Evolutionary conservation across 2,113 vertebrate genomes (phyloP).

Genomic region (Callospermophilus lateralis): DNA sequence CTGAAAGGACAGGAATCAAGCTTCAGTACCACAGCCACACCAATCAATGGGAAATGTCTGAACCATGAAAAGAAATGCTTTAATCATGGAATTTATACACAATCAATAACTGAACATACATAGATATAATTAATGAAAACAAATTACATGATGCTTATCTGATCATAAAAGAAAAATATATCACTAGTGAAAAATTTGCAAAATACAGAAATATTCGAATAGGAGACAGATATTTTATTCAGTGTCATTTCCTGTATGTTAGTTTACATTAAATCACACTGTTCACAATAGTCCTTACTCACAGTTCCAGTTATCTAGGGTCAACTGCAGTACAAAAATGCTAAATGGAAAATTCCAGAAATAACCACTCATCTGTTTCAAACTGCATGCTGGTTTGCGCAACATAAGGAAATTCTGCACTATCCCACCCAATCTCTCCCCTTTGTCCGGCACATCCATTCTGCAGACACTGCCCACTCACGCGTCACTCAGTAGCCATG

Average conservation of each 20-base stretch:
- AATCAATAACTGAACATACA: not conserved
- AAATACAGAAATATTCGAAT: not conserved
- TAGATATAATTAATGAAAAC: not conserved
- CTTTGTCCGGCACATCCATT: not conserved
- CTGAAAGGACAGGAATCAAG: slow-evolving; percentile 76
- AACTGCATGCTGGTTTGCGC: not conserved
- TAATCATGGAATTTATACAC: not conserved
- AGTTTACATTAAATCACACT: not conserved
- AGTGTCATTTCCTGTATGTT: not conserved
- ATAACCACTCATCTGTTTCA: not conserved
- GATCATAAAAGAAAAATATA: not conserved
- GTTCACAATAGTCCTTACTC: not conserved
- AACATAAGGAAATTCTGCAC: not conserved
- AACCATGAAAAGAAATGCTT: not conserved
- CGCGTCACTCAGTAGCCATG: not conserved
- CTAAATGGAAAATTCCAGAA: not conserved
- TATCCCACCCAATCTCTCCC: not conserved
- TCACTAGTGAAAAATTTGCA: not conserved
- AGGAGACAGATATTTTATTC: not conserved
- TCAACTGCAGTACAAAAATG: not conserved
- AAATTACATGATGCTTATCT: not conserved
- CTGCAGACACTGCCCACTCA: no score
- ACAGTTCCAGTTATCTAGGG: not conserved
- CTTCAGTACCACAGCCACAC: not conserved
- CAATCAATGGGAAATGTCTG: not conserved